These are phyloP conservation scores for Ameiurus melas DNA, from an alignment of 2,113 vertebrate species.

Conservation along the genomic window DNA sequence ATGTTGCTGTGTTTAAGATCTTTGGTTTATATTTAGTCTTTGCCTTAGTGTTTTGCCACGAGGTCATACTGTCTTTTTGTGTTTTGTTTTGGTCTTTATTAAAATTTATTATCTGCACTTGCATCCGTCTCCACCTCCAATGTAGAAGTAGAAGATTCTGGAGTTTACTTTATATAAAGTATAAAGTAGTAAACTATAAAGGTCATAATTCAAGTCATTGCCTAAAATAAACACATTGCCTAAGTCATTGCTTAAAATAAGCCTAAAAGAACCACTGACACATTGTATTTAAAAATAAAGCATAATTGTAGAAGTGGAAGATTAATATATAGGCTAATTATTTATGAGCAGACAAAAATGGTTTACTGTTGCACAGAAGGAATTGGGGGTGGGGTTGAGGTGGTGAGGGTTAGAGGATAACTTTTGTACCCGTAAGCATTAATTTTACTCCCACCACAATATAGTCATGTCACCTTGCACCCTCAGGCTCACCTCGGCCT, in stretches of 20 bases:
- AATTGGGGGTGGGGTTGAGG: background rate
- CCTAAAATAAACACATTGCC: background rate
- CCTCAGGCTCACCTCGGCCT: constrained; percentile 1
- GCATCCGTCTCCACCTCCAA: too few species aligned
- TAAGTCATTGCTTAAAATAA: background rate
- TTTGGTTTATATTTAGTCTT: too few species aligned
- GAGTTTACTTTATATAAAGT: background rate
- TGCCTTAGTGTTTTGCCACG: too few species aligned
- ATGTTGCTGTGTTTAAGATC: too few species aligned
- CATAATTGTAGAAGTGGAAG: background rate
- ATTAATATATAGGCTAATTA: background rate
- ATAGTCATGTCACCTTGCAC: background rate
- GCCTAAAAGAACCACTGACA: background rate
- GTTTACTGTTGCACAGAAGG: constrained; percentile 11
- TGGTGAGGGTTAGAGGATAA: background rate
- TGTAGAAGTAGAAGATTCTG: background rate
- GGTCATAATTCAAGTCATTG: background rate
- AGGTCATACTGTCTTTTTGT: too few species aligned
- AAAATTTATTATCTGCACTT: too few species aligned
- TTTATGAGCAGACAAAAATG: background rate
- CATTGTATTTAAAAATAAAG: background rate
- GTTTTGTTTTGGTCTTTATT: too few species aligned
- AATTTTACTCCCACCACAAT: constrained; percentile 21
- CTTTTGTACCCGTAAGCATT: constrained; percentile 19
- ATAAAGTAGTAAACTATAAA: background rate